Base-by-base conservation (phyloP, 2,113 vertebrate species). In the Gracilinanus agilis region DNA sequence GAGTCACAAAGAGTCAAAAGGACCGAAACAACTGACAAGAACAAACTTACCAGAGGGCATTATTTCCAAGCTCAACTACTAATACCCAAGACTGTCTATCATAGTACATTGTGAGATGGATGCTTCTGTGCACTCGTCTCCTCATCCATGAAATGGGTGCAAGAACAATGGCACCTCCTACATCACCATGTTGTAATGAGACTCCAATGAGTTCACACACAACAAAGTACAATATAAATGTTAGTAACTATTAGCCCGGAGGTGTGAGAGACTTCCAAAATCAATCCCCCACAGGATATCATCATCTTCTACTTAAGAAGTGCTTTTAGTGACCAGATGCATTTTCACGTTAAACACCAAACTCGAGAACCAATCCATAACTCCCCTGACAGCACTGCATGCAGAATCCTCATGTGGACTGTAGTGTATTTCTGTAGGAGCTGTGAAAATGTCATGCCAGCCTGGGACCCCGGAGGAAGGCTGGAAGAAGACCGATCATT, bases 391-490 rank as follows among this genome's bases (percentile, higher is more conserved):
- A 10, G 21, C 53, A 29, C 0, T 49, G 19, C 29, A 34, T 9
- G 2, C 23, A 90, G 55, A 53, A 58, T 24, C 21, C 23, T 8
- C 25, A 34, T 88, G 93, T 95, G 93, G n/a, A n/a, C 24, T 21
- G 19, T 12, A 9, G 19, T 23, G 34, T 2, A 56, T 90, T 55
- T 96, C 44, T 55, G 10, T 13, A 24, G 9, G 49, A 97, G 96
- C 96, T 91, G n/a, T 75, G 91, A 92, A 75, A 56, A 19, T 95
- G 96, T 95, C 96, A 61, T 95, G 96, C 96, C 96, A 95, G 96
- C 96, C 34, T 83, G n/a, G n/a, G n/a, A n/a, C 67, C 67, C n/a
- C 40, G 34, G 67, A 83, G n/a, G 67, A 83, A 40, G n/a, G 7
- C 19, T 34, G 19, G 2, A 34, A 40, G 67, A 19, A 83, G n/a